A percentile compares a stretch with the other conserved stretches of the same genome.
Evolutionary conservation across 2,888 invertebrate genomes (phyloP).

Genomic region (Stomorhina lunata): DNA sequence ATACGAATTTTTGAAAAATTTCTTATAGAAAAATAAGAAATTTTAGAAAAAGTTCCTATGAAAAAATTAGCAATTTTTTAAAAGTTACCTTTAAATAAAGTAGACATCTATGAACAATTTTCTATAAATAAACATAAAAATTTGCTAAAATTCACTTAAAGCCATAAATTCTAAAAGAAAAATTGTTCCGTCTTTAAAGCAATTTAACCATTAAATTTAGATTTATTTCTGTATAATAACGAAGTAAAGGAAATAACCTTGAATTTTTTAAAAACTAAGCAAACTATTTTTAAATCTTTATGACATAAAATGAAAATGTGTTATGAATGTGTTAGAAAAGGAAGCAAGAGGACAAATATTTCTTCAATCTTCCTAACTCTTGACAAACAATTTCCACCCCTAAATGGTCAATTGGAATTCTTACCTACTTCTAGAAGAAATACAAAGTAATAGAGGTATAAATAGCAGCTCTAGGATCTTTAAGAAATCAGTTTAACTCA

Average conservation of each 20-base stretch:
- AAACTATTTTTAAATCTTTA: background rate
- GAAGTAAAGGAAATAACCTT: constrained; percentile 37
- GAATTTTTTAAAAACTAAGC: constrained; percentile 10
- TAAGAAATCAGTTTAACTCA: constrained; percentile 62
- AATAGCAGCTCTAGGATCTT: constrained; percentile 27
- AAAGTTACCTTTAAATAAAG: no score
- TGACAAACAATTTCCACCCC: background rate
- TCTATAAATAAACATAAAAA: no score
- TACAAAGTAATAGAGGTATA: constrained; percentile 17
- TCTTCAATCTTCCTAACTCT: background rate
- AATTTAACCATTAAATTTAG: no score
- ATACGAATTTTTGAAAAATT: no score
- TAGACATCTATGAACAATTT: no score
- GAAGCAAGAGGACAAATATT: background rate
- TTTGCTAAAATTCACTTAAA: no score
- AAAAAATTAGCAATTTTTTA: no score
- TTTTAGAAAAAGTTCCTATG: no score
- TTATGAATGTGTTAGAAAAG: constrained; percentile 40
- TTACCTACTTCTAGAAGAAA: background rate
- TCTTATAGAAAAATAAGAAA: no score
- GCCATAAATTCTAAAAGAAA: no score
- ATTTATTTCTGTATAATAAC: no score
- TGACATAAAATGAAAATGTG: background rate
- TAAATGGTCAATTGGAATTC: background rate
- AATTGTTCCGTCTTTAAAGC: no score